Evolutionary conservation across 2,113 vertebrate species (phyloP), one percentile per base, ranked within the genome.

Genomic region (Neopipo cinnamomea): DNA sequence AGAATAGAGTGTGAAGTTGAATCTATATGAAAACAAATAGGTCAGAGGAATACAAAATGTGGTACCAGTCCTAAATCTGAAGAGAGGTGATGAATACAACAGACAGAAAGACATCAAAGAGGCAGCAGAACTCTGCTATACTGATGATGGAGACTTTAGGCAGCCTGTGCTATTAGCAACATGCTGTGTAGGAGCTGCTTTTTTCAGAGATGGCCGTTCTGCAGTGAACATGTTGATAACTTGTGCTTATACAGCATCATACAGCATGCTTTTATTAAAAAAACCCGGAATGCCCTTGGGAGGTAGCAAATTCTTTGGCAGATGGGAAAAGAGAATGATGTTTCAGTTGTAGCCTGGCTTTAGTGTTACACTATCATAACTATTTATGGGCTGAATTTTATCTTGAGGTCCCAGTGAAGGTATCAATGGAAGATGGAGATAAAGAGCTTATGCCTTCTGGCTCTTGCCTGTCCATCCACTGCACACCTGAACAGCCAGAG

Each of bases 11-110:
- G 41, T 92, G 85, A 92, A 91, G 89, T 23, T 91, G 81, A 95
- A 87, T 75, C 70, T 82, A 7, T 90, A 56, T 80, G 71, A 95
- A 97, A 93, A 88, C 79, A 96, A 94, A 93, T 87, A 84, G 85
- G 82, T 96, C 77, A 88, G 59, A 96, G 65, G 88, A 84, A 91
- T 96, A 91, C 6, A 50, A 89, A 89, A 96, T 87, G 62, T 33
- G 20, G 72, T 80, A 72, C 52, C 53, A 88, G 75, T 65, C 66
- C 84, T 91, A 93, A 88, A 93, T 91, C 81, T 92, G 75, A 92
- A 53, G 24, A 68, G 42, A 59, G 9, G 31, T 15, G 16, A 66
- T 59, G 70, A 85, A 67, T 81, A 79, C 74, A 92, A 49, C 22
- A 71, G 61, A 33, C 55, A 88, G 47, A 75, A 84, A 85, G 81